Evolutionary conservation across 2,888 invertebrate species (phyloP).

Genomic region (Beris morrisii): DNA sequence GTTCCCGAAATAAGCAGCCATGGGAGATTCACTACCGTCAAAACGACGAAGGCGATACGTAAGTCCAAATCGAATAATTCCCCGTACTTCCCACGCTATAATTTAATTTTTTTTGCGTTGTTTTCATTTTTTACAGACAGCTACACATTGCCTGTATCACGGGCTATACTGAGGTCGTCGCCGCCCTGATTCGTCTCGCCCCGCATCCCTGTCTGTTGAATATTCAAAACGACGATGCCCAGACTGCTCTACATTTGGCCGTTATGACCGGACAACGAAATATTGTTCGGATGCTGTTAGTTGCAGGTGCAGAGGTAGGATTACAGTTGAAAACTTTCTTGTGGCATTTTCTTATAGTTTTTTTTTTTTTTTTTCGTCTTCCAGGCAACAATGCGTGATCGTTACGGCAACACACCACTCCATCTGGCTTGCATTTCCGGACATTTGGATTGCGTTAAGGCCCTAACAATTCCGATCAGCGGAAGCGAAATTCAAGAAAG

Average conservation of each 20-base stretch:
- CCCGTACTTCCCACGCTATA: constrained; percentile 14
- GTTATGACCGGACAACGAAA: constrained; percentile 74
- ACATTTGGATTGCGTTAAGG: constrained; percentile 70
- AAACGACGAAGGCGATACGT: constrained; percentile 88
- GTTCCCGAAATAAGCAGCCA: constrained; percentile 51
- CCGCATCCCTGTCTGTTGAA: constrained; percentile 78
- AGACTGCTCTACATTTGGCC: constrained; percentile 85
- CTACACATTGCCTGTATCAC: constrained; percentile 84
- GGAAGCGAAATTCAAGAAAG: constrained; percentile 57
- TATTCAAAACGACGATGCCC: constrained; percentile 76
- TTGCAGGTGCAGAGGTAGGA: constrained; percentile 71
- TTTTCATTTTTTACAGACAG: constrained; percentile 61
- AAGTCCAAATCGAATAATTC: constrained; percentile 57
- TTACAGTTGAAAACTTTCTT: neutral
- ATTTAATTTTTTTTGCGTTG: constrained; percentile 5
- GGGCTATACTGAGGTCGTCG: constrained; percentile 71
- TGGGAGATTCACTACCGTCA: constrained; percentile 73
- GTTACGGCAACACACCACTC: constrained; percentile 81
- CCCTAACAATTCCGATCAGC: constrained; percentile 70
- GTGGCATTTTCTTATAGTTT: too few species aligned
- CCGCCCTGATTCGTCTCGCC: constrained; percentile 74
- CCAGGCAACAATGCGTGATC: constrained; percentile 65
- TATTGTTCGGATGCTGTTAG: constrained; percentile 74
- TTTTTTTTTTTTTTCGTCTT: constrained; percentile 18
- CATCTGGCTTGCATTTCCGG: constrained; percentile 79